Evolutionary conservation across 2,113 vertebrate species (phyloP).

Genomic region (Tachysurus vachellii): DNA sequence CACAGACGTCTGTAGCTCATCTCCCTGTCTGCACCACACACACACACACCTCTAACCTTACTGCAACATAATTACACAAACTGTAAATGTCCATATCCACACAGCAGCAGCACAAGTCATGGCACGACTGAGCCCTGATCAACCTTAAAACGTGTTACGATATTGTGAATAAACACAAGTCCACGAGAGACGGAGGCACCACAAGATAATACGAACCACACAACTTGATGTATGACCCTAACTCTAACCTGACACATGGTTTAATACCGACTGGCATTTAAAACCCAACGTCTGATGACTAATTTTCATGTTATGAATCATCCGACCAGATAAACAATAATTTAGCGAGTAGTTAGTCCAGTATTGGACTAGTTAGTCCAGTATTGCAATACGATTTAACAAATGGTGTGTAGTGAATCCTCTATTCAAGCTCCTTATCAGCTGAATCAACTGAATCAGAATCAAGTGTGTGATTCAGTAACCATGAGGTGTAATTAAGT

Average conservation of each 20-base stretch:
- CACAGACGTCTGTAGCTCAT: constrained; percentile 66
- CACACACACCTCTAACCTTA: background rate
- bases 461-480: background rate
- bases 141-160: background rate
- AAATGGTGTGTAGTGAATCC: background rate
- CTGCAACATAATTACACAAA: background rate
- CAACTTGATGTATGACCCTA: too few relatives aligned
- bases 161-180: background rate
- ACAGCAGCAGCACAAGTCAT: background rate
- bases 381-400: too few relatives aligned
- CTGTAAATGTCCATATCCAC: background rate
- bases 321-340: background rate
- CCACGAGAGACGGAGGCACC: background rate
- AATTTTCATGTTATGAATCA: too few relatives aligned
- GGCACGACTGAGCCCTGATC: background rate
- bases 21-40: constrained; percentile 37
- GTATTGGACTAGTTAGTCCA: too few relatives aligned
- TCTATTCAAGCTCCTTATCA: too few relatives aligned
- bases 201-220: too few relatives aligned
- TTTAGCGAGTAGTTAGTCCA: background rate
- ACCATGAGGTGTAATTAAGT: too few relatives aligned
- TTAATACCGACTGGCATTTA: too few relatives aligned
- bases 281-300: too few relatives aligned
- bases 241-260: too few relatives aligned
- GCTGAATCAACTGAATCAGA: background rate